Base-by-base conservation (phyloP, 2,113 vertebrate species). In the Crotalus helleri region DNA sequence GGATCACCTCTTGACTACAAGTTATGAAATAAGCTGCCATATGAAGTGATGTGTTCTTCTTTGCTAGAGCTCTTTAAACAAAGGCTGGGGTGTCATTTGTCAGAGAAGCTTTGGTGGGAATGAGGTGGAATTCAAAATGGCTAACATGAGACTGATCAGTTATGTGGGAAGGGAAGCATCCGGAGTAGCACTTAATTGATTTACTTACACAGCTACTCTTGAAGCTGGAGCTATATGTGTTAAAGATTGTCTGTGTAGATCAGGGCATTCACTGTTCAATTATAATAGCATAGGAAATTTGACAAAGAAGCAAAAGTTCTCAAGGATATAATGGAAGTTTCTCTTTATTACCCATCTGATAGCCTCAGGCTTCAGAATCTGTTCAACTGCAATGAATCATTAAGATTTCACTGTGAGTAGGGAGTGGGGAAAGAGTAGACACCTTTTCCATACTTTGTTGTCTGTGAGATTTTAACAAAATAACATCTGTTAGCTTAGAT, bases 401-500 rank as follows among this genome's bases (percentile, higher is more conserved):
- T 97, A 97, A 96, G 91, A 96, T 96, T 98, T 97, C 55, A 91
- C 81, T 94, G 95, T 95, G 96, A 96, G 94, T 88, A 94, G 90
- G 92, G 44, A 88, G 21, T 51, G 39, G 49, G 55, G 57, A 53
- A 89, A 11, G 95, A 96, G 92, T 95, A 95, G 97, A 91, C 93
- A 96, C 85, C 94, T 96, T 95, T 94, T 81, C 95, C 95, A 93
- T 96, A 93, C 69, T 96, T 95, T 89, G 91, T 96, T 97, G 93
- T 97, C 94, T 97, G 95, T 59, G 96, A 96, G 93, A 96, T 97
- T 98, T 98, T 95, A 96, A 96, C 97, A 97, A 97, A 97, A 97
- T 97, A 97, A 95, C 97, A 97, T 97, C 96, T 97, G 94, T 94
- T 97, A 7, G 97, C 96, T 97, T 96, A 95, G 95, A 95, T 92